A percentile compares a stretch with the other conserved stretches of the same genome.
Evolutionary conservation across 2,797 vertebrate genomes (phyloP).

Genomic region (Parauchenoglanis ngamensis): DNA sequence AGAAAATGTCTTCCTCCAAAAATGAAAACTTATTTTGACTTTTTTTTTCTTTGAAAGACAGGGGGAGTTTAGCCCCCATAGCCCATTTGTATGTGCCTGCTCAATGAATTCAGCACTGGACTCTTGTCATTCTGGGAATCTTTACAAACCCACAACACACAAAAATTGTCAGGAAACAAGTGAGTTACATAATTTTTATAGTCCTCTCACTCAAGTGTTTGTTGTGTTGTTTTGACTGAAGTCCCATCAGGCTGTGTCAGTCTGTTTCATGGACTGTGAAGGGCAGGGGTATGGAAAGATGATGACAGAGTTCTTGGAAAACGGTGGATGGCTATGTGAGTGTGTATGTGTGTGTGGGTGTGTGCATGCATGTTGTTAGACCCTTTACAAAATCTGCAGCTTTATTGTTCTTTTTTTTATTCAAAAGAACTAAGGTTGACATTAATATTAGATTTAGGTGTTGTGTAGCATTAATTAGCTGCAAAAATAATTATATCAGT

Average conservation of each 20-base stretch:
- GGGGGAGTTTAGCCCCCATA: neutral
- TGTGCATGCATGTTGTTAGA: no score
- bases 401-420: no score
- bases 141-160: neutral
- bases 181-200: neutral
- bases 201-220: neutral
- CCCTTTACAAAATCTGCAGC: no score
- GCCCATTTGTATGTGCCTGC: neutral
- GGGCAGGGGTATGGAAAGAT: neutral
- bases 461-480: neutral
- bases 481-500: neutral
- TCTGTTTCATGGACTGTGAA: slow-evolving; percentile 18
- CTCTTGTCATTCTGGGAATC: neutral
- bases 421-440: neutral
- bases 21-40: slow-evolving; percentile 1
- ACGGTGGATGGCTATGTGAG: neutral
- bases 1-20: neutral
- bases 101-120: neutral
- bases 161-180: neutral
- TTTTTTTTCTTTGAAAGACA: neutral
- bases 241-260: slow-evolving; percentile 4
- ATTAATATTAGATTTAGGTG: neutral
- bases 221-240: neutral
- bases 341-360: neutral
- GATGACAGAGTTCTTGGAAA: slow-evolving; percentile 6